Conservation (phyloP, 2,888 invertebrate species). For the Tachina grossa region DNA sequence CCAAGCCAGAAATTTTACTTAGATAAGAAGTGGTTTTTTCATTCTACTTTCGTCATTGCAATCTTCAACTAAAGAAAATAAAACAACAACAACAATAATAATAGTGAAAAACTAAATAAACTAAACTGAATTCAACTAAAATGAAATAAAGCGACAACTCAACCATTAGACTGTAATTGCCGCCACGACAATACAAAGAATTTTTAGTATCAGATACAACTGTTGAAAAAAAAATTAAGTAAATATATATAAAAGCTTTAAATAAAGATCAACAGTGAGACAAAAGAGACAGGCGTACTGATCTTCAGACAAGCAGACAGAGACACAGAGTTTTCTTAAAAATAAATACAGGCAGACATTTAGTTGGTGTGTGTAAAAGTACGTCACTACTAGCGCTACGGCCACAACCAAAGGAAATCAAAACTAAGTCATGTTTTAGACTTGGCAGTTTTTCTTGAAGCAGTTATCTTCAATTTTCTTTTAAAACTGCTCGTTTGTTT, state of each 20-base stretch:
- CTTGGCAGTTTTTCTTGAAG: too few species aligned
- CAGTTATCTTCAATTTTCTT: too few species aligned
- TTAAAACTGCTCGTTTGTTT: too few species aligned
- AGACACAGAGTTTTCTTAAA: conserved; percentile 42
- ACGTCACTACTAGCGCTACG: conserved; percentile 54
- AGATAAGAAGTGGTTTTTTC: conserved; percentile 47
- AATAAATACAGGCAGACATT: conserved; percentile 41
- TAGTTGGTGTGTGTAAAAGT: conserved; percentile 46
- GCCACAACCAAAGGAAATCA: conserved; percentile 49
- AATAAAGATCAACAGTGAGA: conserved; percentile 48
- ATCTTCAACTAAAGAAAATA: conserved; percentile 19
- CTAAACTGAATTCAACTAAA: conserved; percentile 40
- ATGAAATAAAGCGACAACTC: conserved; percentile 62
- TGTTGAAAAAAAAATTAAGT: conserved; percentile 21
- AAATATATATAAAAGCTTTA: conserved; percentile 37
- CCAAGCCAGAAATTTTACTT: conserved; percentile 40
- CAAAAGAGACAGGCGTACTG: conserved; percentile 41
- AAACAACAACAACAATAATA: not conserved
- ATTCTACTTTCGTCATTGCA: conserved; percentile 54
- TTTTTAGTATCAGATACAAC: conserved; percentile 70
- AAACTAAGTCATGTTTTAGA: too few species aligned
- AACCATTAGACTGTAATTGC: conserved; percentile 71
- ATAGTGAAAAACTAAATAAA: conserved; percentile 9
- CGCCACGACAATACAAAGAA: conserved; percentile 68
- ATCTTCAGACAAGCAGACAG: conserved; percentile 36